Evolutionary conservation across 2,888 invertebrate species (phyloP), one percentile per base, ranked within the genome.

Genomic region (Drosophila pseudotalamancana): DNA sequence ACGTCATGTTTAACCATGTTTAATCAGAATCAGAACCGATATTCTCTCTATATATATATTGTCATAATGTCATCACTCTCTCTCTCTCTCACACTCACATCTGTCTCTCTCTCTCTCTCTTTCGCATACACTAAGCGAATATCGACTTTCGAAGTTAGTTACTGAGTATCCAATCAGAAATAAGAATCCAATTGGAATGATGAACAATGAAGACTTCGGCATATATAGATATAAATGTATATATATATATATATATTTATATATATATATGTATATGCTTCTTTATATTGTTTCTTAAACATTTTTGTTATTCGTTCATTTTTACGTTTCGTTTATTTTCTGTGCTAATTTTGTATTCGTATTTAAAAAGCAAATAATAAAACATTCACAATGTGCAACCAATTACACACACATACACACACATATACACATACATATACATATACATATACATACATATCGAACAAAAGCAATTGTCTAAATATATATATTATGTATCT

Each of bases 331-430:
- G 70, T 70, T 71, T 53, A 49, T 57, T 71, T n/a, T 71, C 62
- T 72, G 71, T 72, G 71, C 71, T 67, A 49, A 71, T 71, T 70
- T 71, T 53, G 71, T 71, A 63, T 71, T 71, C 63, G 67, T 72
- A 72, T 42, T 45, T 43, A 60, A 71, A n/a, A 66, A 57, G 37
- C 45, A 56, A n/a, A 57, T 32, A 54, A 56, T 56, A 37, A 49
- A 49, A 40, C 43, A 21, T 21, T 3, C 31, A 43, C 49, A 67
- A 67, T 42, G 14, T 32, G 32, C 45, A 35, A 35, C 35, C 46
- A 19, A 46, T 39, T 14, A 54, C 32, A 37, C n/a, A 37, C 21
- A 6, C 19, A 35, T 16, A 18, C 11, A 51, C 25, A 69, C 31
- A 50, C 14, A 29, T 0, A 56, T 14, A 25, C 3, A 34, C 21